Conservation (phyloP, 1,140 invertebrate species). For the Zaprionus africanus region DNA sequence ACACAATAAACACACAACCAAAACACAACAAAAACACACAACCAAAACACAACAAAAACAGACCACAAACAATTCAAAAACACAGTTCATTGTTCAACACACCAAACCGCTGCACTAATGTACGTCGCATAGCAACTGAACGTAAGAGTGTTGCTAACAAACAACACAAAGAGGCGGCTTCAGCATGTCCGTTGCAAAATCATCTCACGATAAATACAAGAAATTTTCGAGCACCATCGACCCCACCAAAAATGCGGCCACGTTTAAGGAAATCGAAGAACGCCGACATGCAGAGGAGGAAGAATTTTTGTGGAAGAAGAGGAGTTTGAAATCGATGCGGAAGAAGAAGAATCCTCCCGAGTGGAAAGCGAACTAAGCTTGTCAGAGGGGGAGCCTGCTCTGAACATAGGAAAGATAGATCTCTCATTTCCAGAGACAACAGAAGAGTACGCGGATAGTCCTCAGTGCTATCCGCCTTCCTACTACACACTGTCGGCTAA, state of each 20-base stretch:
- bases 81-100: not conserved
- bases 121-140: conserved; percentile 56
- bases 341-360: conserved; percentile 42
- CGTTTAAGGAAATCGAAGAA: conserved; percentile 67
- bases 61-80: too few relatives aligned
- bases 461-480: conserved; percentile 87
- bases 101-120: not conserved
- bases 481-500: conserved; percentile 91
- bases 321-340: conserved; percentile 39
- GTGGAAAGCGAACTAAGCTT: conserved; percentile 57
- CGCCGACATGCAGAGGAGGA: conserved; percentile 1
- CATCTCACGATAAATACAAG: conserved; percentile 46
- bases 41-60: too few relatives aligned
- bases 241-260: conserved; percentile 15
- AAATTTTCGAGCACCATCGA: not conserved
- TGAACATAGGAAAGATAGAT: conserved; percentile 69
- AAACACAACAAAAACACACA: too few relatives aligned
- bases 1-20: too few relatives aligned
- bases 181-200: conserved; percentile 54
- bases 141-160: conserved; percentile 33
- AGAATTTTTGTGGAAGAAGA: not conserved
- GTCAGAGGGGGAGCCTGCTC: conserved; percentile 60
- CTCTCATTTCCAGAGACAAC: conserved; percentile 73
- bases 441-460: conserved; percentile 55
- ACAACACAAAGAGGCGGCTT: conserved; percentile 33